Conservation (phyloP, 2,797 vertebrate genomes). For the Danio kyathit region DNA sequence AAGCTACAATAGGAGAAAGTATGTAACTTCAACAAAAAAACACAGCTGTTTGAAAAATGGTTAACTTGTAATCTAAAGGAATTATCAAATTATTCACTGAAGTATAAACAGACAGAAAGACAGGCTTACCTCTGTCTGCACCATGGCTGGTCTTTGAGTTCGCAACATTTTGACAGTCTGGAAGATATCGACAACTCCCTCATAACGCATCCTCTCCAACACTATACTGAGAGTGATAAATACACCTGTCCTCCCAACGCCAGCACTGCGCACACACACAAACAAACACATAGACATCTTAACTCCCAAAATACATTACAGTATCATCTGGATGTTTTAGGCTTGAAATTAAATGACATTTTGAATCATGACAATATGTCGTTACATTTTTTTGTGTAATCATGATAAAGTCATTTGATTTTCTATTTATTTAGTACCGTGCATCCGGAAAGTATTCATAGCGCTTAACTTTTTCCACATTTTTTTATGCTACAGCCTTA, state of each 20-base stretch:
- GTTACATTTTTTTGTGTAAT: neutral
- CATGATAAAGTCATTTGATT: no score
- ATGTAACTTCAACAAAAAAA: neutral
- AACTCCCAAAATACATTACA: neutral
- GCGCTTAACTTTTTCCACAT: no score
- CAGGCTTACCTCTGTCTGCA: slow-evolving; percentile 94
- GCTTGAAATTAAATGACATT: neutral
- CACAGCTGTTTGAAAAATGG: neutral
- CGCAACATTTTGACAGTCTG: slow-evolving; percentile 99
- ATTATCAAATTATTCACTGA: neutral
- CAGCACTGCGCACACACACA: slow-evolving; percentile 81
- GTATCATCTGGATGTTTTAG: neutral
- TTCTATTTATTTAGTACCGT: no score
- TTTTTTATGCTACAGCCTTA: no score
- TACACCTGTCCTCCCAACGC: slow-evolving; percentile 96
- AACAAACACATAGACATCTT: slow-evolving; percentile 11
- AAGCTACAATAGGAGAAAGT: neutral
- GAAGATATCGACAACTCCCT: slow-evolving; percentile 99
- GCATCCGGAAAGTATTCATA: no score
- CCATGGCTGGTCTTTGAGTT: slow-evolving; percentile 97
- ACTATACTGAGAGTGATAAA: slow-evolving; percentile 99
- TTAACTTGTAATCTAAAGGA: neutral
- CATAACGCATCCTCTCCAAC: slow-evolving; percentile 98
- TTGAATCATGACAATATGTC: neutral
- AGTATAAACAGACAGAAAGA: neutral